Base-by-base conservation (phyloP, 1,140 invertebrate species). In the Aethina tumida region DNA sequence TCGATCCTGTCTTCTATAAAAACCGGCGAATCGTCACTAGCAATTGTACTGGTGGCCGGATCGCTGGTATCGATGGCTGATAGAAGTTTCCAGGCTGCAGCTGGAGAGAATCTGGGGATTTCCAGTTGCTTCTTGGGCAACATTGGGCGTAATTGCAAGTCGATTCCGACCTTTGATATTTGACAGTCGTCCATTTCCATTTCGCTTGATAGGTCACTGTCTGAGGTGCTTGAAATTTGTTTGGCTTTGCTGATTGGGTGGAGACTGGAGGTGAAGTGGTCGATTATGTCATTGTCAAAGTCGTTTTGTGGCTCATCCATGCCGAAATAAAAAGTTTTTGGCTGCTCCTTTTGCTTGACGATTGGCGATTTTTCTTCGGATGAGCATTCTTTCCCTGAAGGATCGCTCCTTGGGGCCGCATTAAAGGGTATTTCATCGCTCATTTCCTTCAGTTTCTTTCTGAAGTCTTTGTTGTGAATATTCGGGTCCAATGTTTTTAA, bases 31-130 rank as follows among this genome's bases (percentile, higher is more conserved):
- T 58, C 52, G 12, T 60, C 56, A 42, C 43, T 53, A 7, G 33
- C 39, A 25, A 41, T 35, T 5, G 50, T 47, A 34, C 45, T 50
- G 19, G 43, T 30, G 4, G 43, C 31, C 10, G 43, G 29, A 26
- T 41, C 39, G 16, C 53, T 52, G 5, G 51, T 43, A 39, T 63
- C 56, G 10, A 60, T 39, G 5, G 59, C 59, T 5, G 74, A 74
- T 4, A 90, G 63, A 14, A 79, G 70, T 46, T 79, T 69, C 85
- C 84, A 90, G 0, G 84, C 85, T n/a, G 81, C 73, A 1, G 78
- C 74, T 2, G 85, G 84, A 9, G 82, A 87, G 63, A 89, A 88
- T 40, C 79, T 61, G 0, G 84, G 81, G 13, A 83, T 75, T 37
- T 81, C 75, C 8, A 74, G 65, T 50, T 77, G 75, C 47, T 84